phyloP scores from a whole-genome alignment of 2,113 vertebrate species.

The Pogona vitticeps region DNA sequence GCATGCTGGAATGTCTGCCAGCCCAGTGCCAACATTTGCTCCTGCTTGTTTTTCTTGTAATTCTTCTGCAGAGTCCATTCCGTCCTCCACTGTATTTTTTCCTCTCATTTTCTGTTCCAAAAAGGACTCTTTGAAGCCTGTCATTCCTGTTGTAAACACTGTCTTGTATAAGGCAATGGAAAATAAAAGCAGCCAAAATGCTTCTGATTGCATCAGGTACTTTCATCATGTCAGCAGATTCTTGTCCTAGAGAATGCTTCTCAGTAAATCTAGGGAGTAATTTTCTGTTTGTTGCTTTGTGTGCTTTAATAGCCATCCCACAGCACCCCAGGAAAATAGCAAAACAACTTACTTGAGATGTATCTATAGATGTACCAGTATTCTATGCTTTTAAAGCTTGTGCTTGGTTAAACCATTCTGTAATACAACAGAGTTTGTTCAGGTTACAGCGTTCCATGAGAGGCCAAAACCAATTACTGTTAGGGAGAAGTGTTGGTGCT shows the following conservation, averaged over 20 bases:
- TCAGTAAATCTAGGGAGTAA: not conserved
- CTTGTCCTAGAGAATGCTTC: slow-evolving; percentile 12
- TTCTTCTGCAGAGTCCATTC: not conserved
- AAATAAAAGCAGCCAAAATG: slow-evolving; percentile 48
- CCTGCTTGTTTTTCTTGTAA: not conserved
- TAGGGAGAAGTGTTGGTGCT: not conserved
- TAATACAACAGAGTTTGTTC: not conserved
- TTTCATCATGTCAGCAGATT: slow-evolving; percentile 46
- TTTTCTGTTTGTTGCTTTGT: slow-evolving; percentile 14
- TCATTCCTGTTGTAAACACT: slow-evolving; percentile 19
- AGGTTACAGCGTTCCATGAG: not conserved
- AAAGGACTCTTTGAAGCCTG: slow-evolving; percentile 42
- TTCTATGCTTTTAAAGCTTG: not conserved
- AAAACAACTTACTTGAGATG: not conserved
- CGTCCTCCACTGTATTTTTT: not conserved
- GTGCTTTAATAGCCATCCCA: not conserved
- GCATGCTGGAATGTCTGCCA: not conserved
- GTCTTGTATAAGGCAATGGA: not conserved
- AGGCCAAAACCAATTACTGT: not conserved
- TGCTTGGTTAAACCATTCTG: not conserved
- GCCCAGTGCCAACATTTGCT: not conserved
- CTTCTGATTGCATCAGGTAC: slow-evolving; percentile 23
- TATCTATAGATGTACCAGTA: not conserved
- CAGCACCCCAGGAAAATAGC: not conserved
- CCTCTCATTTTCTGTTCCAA: slow-evolving; percentile 11